Conservation (phyloP, 1,140 invertebrate genomes). For the Euschistus heros region DNA sequence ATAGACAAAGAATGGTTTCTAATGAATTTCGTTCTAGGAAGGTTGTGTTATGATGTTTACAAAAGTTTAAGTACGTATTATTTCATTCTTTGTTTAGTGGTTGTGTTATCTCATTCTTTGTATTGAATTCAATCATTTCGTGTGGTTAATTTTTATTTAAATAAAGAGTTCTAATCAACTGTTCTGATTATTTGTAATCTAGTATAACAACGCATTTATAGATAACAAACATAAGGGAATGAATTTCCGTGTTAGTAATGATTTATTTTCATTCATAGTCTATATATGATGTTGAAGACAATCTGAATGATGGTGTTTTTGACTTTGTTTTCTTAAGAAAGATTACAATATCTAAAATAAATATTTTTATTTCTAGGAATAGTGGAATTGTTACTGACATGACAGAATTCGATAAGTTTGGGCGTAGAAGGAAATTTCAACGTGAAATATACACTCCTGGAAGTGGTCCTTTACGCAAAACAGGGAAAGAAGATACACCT, state of each 20-base stretch:
- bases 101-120: neutral
- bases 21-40: neutral
- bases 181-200: neutral
- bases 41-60: constrained; percentile 8
- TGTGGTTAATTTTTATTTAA: neutral
- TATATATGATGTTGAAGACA: neutral
- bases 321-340: neutral
- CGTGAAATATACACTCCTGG: constrained; percentile 33
- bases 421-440: constrained; percentile 30
- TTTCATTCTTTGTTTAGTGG: neutral
- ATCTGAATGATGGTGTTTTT: neutral
- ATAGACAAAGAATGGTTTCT: neutral
- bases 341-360: neutral
- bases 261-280: neutral
- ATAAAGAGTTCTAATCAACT: neutral
- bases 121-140: neutral
- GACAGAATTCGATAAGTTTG: constrained; percentile 12
- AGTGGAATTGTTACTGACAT: constrained; percentile 1
- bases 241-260: neutral
- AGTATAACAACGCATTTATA: neutral
- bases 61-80: neutral
- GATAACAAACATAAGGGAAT: neutral
- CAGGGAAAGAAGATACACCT: constrained; percentile 21
- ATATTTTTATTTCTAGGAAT: neutral
- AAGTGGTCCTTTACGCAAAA: constrained; percentile 31